Evolutionary conservation across 2,888 invertebrate genomes (phyloP).

Genomic region (Caenorhabditis angaria): DNA sequence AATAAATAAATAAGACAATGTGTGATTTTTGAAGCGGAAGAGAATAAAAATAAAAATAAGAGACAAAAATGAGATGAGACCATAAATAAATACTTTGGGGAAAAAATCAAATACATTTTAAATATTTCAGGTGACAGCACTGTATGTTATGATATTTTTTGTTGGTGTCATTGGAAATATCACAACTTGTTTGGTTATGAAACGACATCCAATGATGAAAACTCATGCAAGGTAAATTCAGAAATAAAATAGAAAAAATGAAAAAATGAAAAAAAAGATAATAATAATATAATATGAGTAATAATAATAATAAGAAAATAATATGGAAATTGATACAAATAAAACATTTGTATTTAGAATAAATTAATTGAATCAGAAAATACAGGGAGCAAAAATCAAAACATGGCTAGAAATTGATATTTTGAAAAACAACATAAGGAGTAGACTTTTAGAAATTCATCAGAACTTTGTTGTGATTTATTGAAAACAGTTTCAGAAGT

Average conservation of each 20-base stretch:
- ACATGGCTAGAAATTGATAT: no score
- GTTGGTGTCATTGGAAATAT: slow-evolving; percentile 58
- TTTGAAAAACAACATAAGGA: no score
- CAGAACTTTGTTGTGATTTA: no score
- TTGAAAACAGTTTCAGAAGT: no score
- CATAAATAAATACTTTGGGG: not conserved
- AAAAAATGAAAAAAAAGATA: no score
- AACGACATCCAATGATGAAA: slow-evolving; percentile 56
- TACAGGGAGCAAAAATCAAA: not conserved
- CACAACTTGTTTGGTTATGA: slow-evolving; percentile 55
- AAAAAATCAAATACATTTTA: not conserved
- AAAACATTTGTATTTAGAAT: no score
- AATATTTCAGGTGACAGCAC: slow-evolving; percentile 44
- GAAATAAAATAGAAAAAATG: not conserved
- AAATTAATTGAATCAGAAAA: no score
- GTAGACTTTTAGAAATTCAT: no score
- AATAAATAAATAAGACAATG: not conserved
- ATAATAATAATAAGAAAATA: no score
- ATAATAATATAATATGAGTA: no score
- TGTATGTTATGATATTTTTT: slow-evolving; percentile 50
- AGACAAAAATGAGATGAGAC: not conserved
- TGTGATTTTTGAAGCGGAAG: not conserved
- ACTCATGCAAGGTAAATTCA: slow-evolving; percentile 55
- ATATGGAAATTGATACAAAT: no score
- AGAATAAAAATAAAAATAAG: not conserved